Conservation (phyloP, 2,797 vertebrate genomes). For the Sebastes trivittatus region DNA sequence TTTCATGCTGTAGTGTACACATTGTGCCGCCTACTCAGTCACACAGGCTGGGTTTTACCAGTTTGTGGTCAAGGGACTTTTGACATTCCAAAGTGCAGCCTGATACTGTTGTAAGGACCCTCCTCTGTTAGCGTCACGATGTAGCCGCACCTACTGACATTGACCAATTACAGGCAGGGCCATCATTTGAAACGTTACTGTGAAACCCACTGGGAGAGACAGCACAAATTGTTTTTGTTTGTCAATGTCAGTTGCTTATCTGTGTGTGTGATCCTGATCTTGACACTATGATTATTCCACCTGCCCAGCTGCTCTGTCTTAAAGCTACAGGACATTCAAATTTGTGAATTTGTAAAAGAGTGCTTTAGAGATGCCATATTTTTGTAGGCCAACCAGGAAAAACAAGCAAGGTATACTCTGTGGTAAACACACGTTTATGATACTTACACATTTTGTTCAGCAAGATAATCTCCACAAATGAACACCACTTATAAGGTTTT, state of each 20-base stretch:
- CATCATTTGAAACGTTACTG: conserved; percentile 20
- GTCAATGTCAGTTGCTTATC: conserved; percentile 14
- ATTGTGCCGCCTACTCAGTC: neutral
- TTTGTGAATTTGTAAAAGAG: neutral
- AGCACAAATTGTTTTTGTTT: neutral
- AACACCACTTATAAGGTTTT: too few species aligned
- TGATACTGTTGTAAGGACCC: conserved; percentile 16
- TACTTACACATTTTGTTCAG: too few species aligned
- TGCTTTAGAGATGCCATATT: neutral
- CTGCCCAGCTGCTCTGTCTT: neutral
- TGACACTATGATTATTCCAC: neutral
- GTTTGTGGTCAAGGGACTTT: conserved; percentile 40
- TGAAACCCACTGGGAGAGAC: neutral
- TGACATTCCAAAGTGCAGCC: conserved; percentile 68
- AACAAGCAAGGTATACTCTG: too few species aligned
- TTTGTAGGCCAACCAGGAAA: too few species aligned
- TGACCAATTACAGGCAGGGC: conserved; percentile 32
- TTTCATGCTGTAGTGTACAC: conserved; percentile 20
- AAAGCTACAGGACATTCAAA: neutral
- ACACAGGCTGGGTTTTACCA: conserved; percentile 10
- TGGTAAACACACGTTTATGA: too few species aligned
- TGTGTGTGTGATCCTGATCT: conserved; percentile 3
- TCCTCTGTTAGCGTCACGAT: neutral
- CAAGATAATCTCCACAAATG: too few species aligned
- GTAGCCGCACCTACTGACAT: conserved; percentile 18